Evolutionary conservation across 2,113 vertebrate genomes (phyloP).

Genomic region (Microcebus tavaratra): DNA sequence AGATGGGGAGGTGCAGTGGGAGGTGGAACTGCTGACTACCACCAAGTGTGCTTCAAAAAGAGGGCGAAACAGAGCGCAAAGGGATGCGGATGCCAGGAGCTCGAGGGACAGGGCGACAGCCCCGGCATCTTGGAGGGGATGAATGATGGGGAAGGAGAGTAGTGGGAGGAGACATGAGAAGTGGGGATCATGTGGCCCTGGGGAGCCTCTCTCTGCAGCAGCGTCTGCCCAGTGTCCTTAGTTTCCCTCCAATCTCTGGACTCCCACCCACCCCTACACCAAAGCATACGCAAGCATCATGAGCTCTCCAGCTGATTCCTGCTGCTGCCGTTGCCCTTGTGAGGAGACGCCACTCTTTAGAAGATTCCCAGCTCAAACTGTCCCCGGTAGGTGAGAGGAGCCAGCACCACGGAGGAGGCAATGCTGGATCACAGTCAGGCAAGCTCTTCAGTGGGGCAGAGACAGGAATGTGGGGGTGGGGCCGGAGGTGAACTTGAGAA

Average conservation of each 20-base stretch:
- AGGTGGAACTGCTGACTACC: not conserved
- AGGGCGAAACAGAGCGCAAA: not conserved
- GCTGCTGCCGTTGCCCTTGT: not conserved
- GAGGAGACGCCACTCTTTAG: not conserved
- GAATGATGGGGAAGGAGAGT: not conserved
- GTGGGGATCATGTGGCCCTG: not conserved
- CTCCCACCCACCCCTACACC: not conserved
- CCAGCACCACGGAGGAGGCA: not conserved
- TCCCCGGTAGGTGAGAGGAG: not conserved
- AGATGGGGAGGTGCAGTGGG: not conserved
- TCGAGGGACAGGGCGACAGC: not conserved
- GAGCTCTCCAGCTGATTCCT: not conserved
- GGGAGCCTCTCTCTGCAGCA: not conserved
- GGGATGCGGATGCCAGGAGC: not conserved
- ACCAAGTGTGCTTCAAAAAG: not conserved
- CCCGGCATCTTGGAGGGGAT: not conserved
- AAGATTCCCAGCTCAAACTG: not conserved
- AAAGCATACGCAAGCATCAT: not conserved
- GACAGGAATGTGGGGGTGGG: not conserved
- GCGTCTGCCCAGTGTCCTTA: conserved; percentile 5
- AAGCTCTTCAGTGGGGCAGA: not conserved
- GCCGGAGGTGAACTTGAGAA: not conserved
- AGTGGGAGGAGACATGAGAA: conserved; percentile 41
- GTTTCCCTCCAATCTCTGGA: not conserved
- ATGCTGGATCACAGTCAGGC: not conserved